A percentile compares a stretch with the other conserved stretches of the same genome.
Evolutionary conservation across 2,888 invertebrate genomes (phyloP).

Genomic region (Tridacna crocea): DNA sequence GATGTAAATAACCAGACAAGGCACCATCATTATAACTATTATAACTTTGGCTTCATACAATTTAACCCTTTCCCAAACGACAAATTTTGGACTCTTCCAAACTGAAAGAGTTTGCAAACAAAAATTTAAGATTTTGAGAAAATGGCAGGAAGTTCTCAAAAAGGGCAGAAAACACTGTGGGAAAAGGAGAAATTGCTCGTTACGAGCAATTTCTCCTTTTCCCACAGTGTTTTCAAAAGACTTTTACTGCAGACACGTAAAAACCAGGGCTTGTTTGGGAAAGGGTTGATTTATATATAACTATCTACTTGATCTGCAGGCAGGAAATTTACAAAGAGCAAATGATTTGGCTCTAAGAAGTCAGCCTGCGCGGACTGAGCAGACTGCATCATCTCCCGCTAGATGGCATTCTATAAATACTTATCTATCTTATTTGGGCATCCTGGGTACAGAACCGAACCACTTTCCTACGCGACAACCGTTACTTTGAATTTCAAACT

Average conservation of each 20-base stretch:
- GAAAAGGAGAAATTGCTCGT: background rate
- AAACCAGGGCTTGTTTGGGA: background rate
- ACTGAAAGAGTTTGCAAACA: background rate
- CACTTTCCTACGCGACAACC: too few species aligned
- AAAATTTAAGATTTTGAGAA: background rate
- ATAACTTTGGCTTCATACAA: too few species aligned
- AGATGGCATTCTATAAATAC: background rate
- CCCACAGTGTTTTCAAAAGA: background rate
- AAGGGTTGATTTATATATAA: background rate
- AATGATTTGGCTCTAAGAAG: too few species aligned
- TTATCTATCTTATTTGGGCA: too few species aligned
- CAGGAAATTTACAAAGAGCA: too few species aligned
- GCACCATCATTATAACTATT: too few species aligned
- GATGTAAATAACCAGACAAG: too few species aligned
- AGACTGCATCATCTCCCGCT: background rate
- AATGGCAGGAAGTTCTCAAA: background rate
- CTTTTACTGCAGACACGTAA: background rate
- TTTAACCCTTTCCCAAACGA: background rate
- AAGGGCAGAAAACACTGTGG: background rate
- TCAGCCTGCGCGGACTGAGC: too few species aligned
- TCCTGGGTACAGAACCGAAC: too few species aligned
- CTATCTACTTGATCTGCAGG: background rate
- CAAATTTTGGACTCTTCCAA: background rate
- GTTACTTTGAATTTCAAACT: too few species aligned
- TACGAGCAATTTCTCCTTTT: constrained; percentile 8